A percentile compares a stretch with the other conserved stretches of the same genome.
Evolutionary conservation across 2,888 invertebrate genomes (phyloP).

Genomic region (Schrankia costaestrigalis): DNA sequence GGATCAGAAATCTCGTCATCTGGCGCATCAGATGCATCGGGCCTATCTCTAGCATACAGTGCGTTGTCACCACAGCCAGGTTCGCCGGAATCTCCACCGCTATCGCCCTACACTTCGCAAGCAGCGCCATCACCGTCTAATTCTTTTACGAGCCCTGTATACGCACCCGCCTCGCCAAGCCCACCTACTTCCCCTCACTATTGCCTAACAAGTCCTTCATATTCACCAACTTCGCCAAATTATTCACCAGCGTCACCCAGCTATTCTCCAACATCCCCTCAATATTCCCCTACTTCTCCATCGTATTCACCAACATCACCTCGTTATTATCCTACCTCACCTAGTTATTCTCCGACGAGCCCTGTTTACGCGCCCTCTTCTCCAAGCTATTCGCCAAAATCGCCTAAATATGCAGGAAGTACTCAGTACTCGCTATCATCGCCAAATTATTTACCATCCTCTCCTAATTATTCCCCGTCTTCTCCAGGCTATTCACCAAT

Average conservation of each 20-base stretch:
- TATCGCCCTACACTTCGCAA: constrained; percentile 87
- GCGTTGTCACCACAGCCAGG: constrained; percentile 90
- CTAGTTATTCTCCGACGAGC: constrained; percentile 91
- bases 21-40: constrained; percentile 95
- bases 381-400: constrained; percentile 86
- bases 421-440: constrained; percentile 86
- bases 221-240: constrained; percentile 86
- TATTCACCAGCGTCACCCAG: constrained; percentile 92
- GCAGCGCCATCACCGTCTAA: constrained; percentile 90
- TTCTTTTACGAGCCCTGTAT: constrained; percentile 88
- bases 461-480: constrained; percentile 88
- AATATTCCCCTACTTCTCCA: constrained; percentile 90
- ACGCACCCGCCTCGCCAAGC: constrained; percentile 86
- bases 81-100: constrained; percentile 89
- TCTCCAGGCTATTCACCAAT: constrained; percentile 90
- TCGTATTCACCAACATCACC: constrained; percentile 92
- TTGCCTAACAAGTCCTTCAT: constrained; percentile 90
- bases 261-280: constrained; percentile 89
- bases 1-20: constrained; percentile 98
- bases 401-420: constrained; percentile 86
- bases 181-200: constrained; percentile 90
- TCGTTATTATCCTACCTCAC: constrained; percentile 92
- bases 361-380: constrained; percentile 89
- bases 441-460: constrained; percentile 86
- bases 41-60: constrained; percentile 92